phyloP scores from a whole-genome alignment of 2,113 vertebrate genomes.

The Ia io region DNA sequence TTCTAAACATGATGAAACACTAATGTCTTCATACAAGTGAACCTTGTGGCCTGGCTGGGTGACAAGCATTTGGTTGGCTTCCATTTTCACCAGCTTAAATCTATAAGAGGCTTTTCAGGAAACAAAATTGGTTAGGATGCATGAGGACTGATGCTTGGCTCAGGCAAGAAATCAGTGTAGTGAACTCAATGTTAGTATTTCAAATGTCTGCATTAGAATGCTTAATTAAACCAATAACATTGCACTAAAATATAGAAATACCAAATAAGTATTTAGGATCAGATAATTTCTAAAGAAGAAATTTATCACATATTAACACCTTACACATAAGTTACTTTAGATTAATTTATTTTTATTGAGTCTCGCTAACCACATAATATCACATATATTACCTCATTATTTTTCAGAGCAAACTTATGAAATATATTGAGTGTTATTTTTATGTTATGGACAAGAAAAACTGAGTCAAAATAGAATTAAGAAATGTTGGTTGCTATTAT shows the following conservation, averaged over 20 bases:
- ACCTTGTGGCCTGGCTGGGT: background rate
- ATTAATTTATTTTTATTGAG: background rate
- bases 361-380: background rate
- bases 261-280: background rate
- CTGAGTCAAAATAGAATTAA: background rate
- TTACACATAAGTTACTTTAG: background rate
- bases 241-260: background rate
- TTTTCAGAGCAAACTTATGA: background rate
- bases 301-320: background rate
- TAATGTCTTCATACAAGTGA: slow-evolving; percentile 36
- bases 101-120: slow-evolving; percentile 69
- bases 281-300: background rate
- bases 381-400: background rate
- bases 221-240: background rate
- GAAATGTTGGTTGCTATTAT: background rate
- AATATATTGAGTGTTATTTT: background rate
- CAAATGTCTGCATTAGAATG: background rate
- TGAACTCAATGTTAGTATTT: background rate
- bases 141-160: background rate
- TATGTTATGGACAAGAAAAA: background rate
- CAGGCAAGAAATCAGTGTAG: background rate
- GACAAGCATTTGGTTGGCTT: slow-evolving; percentile 49
- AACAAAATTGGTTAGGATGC: slow-evolving; percentile 46
- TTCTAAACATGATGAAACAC: slow-evolving; percentile 48
- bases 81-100: slow-evolving; percentile 68